Evolutionary conservation across 2,888 invertebrate species (phyloP).

Genomic region (Drosophila seclusa): DNA sequence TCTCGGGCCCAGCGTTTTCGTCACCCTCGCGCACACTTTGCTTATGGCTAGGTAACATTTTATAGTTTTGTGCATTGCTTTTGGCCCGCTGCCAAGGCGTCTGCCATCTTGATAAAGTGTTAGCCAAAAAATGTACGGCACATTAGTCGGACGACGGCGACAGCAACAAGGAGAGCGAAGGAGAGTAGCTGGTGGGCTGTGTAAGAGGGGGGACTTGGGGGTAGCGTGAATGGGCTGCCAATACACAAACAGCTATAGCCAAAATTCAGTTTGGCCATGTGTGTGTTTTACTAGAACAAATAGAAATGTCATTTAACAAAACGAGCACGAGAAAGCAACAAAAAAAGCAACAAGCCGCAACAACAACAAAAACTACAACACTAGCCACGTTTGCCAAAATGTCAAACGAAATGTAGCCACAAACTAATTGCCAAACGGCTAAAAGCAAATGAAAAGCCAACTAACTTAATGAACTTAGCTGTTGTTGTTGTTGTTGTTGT

Average conservation of each 20-base stretch:
- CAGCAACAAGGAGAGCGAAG: conserved; percentile 10
- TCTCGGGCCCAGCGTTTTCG: not conserved
- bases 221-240: conserved; percentile 36
- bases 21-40: not conserved
- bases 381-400: conserved; percentile 48
- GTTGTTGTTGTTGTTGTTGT: conserved; percentile 5
- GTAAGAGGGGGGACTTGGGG: not conserved
- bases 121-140: conserved; percentile 81
- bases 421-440: conserved; percentile 73
- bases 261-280: conserved; percentile 52
- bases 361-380: not conserved
- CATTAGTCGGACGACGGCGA: conserved; percentile 70
- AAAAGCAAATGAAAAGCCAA: conserved; percentile 51
- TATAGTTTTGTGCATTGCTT: conserved; percentile 74
- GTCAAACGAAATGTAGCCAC: conserved; percentile 67
- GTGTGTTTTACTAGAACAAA: conserved; percentile 69
- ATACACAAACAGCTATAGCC: conserved; percentile 28
- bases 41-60: conserved; percentile 58
- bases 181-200: not conserved
- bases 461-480: conserved; percentile 51
- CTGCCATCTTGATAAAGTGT: conserved; percentile 82
- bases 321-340: conserved; percentile 65
- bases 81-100: conserved; percentile 77
- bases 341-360: conserved; percentile 8
- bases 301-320: conserved; percentile 78